These are phyloP conservation scores for Neodiprion lecontei DNA, from an alignment of 1,140 invertebrate genomes.

Conservation along the genomic window DNA sequence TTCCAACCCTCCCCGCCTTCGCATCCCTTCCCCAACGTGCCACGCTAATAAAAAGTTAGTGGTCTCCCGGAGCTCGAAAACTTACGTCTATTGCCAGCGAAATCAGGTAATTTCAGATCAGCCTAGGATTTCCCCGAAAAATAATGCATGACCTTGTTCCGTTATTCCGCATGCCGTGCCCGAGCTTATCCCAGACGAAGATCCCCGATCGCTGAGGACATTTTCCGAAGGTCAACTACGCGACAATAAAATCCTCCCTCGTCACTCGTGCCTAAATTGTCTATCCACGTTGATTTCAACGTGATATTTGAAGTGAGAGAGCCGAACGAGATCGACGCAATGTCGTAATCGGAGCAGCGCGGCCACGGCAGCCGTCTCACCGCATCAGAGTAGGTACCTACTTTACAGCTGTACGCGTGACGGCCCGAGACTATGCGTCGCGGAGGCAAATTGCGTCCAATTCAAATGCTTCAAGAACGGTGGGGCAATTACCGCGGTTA, in stretches of 20 bases:
- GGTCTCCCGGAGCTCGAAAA: slow-evolving; percentile 18
- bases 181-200: neutral
- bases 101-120: slow-evolving; percentile 30
- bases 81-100: slow-evolving; percentile 28
- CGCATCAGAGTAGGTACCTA: too few relatives aligned
- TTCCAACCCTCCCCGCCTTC: neutral
- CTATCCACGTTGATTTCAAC: too few relatives aligned
- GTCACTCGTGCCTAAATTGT: too few relatives aligned
- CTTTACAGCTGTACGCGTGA: too few relatives aligned
- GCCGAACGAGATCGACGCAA: too few relatives aligned
- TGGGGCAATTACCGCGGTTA: neutral
- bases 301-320: too few relatives aligned
- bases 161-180: neutral
- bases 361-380: too few relatives aligned
- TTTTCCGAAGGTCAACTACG: too few relatives aligned
- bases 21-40: neutral
- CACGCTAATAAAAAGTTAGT: slow-evolving; percentile 32
- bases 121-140: neutral
- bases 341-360: too few relatives aligned
- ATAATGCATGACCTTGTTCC: neutral
- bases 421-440: neutral
- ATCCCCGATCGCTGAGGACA: too few relatives aligned
- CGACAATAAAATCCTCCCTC: too few relatives aligned
- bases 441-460: neutral
- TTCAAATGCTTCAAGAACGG: neutral